phyloP scores from a whole-genome alignment of 2,113 vertebrate genomes.

The Labeo catla region DNA sequence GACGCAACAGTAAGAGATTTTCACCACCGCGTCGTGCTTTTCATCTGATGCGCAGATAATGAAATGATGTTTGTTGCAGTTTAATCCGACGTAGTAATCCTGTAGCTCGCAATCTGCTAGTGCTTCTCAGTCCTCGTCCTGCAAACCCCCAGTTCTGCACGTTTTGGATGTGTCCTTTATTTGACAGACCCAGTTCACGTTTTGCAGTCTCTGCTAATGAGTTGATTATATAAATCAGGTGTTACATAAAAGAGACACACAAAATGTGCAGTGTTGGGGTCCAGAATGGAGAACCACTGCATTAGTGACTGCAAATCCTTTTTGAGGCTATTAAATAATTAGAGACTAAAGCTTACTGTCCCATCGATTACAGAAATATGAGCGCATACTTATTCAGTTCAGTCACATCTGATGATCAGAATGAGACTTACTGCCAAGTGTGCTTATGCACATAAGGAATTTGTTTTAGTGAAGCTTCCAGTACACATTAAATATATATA shows the following conservation, averaged over 20 bases:
- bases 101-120: constrained; percentile 50
- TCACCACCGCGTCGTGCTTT: background rate
- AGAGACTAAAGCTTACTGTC: constrained; percentile 7
- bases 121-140: constrained; percentile 30
- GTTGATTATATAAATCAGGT: background rate
- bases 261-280: background rate
- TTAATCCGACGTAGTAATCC: constrained; percentile 52
- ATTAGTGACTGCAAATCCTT: constrained; percentile 15
- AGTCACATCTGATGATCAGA: background rate
- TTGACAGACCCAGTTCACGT: background rate
- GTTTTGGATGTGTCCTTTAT: background rate
- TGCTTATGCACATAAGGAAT: background rate
- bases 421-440: no score
- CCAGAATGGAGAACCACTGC: background rate
- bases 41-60: constrained; percentile 46
- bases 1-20: constrained; percentile 8
- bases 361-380: background rate
- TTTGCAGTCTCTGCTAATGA: background rate
- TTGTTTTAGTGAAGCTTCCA: background rate
- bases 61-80: constrained; percentile 53
- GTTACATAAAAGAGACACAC: background rate
- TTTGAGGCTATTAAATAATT: background rate
- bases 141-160: background rate
- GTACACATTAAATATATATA: no score
- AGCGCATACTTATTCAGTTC: background rate